Percentiles rank a stretch among this genome's conserved stretches.
phyloP scores from a whole-genome alignment of 2,888 invertebrate species.

The Cantharis rustica region DNA sequence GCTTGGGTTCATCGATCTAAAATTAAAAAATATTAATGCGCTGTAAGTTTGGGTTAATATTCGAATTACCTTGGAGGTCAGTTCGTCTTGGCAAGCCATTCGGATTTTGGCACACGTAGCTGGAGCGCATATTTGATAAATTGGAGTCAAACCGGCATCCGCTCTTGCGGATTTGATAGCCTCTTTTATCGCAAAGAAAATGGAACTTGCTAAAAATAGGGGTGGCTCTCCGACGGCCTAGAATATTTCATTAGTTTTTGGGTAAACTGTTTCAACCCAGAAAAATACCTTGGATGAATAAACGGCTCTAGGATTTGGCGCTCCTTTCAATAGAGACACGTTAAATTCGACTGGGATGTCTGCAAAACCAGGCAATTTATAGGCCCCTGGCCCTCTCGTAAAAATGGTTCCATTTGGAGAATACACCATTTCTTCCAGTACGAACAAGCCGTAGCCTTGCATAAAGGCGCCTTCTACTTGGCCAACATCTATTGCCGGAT shows the following conservation, averaged over 20 bases:
- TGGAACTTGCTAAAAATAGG: slow-evolving; percentile 84
- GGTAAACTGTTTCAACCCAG: neutral
- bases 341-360: slow-evolving; percentile 93
- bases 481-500: slow-evolving; percentile 96
- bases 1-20: slow-evolving; percentile 63
- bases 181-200: slow-evolving; percentile 87
- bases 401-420: slow-evolving; percentile 81
- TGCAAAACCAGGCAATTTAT: slow-evolving; percentile 91
- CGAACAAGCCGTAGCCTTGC: slow-evolving; percentile 92
- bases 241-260: neutral
- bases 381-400: slow-evolving; percentile 90
- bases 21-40: slow-evolving; percentile 40
- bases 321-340: slow-evolving; percentile 89
- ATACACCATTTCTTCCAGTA: slow-evolving; percentile 87
- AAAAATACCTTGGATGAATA: slow-evolving; percentile 88
- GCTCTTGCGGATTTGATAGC: slow-evolving; percentile 80
- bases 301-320: slow-evolving; percentile 87
- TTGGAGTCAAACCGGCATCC: slow-evolving; percentile 65
- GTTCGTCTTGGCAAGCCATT: slow-evolving; percentile 85
- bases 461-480: slow-evolving; percentile 95
- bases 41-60: neutral
- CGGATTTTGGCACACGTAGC: slow-evolving; percentile 88
- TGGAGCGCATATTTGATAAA: slow-evolving; percentile 77
- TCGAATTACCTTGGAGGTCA: slow-evolving; percentile 71
- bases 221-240: slow-evolving; percentile 97